Evolutionary conservation across 2,113 vertebrate genomes (phyloP), one percentile per base, ranked within the genome.

Genomic region (Trinectes maculatus): DNA sequence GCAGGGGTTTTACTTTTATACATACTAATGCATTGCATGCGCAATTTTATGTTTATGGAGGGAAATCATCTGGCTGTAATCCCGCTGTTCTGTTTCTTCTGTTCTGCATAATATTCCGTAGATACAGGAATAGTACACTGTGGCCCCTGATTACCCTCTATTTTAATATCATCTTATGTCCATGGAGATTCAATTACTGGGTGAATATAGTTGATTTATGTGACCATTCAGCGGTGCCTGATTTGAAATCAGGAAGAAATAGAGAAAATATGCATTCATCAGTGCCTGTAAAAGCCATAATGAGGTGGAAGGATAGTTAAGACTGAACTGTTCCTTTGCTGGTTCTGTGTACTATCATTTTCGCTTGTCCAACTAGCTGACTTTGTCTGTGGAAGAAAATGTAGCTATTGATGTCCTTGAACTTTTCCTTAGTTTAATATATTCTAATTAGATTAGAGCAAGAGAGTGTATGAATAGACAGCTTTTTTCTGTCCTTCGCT

Each of bases 391-490:
- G 37, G 52, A 52, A 24, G 55, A 13, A 78, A 64, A 70, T 56
- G 24, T 21, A 49, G 55, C 67, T 64, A 69, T 83, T 79, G 70
- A 78, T 86, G 80, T 80, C 69, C 80, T 85, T 89, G 60, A 89
- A 88, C 77, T 85, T 81, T 64, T 77, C 67, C 76, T 56, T 80
- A 75, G 66, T 87, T 85, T 77, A 85, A 90, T 88, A 89, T 57
- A 89, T 90, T 83, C 67, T 87, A 90, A 90, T 88, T 89, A 87
- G 76, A 83, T 87, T 82, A 85, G 74, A 77, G 53, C 29, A 42
- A 72, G 74, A 52, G 36, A 65, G 77, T 68, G 71, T 71, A 75
- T 68, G 69, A 85, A 77, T 53, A 84, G 65, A 82, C 51, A 69
- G 65, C 36, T 40, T 75, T 61, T 81, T 76, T 64, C 75, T 76